phyloP scores from a whole-genome alignment of 2,113 vertebrate genomes.

The Nanorana parkeri region DNA sequence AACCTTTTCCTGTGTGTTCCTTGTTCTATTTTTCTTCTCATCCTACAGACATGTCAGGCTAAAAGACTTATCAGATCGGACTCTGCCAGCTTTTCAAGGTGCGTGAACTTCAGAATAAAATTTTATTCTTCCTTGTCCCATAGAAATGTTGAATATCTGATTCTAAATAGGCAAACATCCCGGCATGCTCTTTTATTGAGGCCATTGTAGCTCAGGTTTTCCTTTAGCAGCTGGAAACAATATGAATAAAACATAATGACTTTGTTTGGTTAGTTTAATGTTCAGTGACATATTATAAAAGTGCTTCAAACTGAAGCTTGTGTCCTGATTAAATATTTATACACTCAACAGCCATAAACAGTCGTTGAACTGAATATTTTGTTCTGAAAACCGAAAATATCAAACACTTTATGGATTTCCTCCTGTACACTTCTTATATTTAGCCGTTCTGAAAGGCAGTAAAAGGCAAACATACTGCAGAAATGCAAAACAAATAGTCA shows the following conservation, averaged over 20 bases:
- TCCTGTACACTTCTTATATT: not conserved
- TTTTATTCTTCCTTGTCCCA: not conserved
- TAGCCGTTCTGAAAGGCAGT: too few relatives aligned
- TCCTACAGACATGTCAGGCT: too few relatives aligned
- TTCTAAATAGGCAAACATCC: not conserved
- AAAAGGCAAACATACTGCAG: too few relatives aligned
- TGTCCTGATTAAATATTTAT: constrained; percentile 44
- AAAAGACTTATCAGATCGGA: too few relatives aligned
- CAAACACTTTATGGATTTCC: not conserved
- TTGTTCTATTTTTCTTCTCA: too few relatives aligned
- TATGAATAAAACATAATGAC: constrained; percentile 41
- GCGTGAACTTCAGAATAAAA: too few relatives aligned
- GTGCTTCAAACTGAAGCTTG: constrained; percentile 9
- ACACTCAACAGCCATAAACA: constrained; percentile 27
- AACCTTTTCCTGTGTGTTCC: too few relatives aligned
- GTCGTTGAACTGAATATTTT: constrained; percentile 13
- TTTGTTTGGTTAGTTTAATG: constrained; percentile 38
- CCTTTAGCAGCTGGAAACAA: constrained; percentile 19
- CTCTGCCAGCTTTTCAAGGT: too few relatives aligned
- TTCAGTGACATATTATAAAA: constrained; percentile 35
- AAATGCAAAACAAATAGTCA: too few relatives aligned
- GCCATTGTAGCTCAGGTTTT: not conserved
- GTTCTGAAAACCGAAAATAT: not conserved
- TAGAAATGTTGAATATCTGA: not conserved
- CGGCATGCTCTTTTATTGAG: not conserved